These are phyloP conservation scores for Porites divaricata DNA, from an alignment of 92 coral and sea anemone species.

Conservation along the genomic window DNA sequence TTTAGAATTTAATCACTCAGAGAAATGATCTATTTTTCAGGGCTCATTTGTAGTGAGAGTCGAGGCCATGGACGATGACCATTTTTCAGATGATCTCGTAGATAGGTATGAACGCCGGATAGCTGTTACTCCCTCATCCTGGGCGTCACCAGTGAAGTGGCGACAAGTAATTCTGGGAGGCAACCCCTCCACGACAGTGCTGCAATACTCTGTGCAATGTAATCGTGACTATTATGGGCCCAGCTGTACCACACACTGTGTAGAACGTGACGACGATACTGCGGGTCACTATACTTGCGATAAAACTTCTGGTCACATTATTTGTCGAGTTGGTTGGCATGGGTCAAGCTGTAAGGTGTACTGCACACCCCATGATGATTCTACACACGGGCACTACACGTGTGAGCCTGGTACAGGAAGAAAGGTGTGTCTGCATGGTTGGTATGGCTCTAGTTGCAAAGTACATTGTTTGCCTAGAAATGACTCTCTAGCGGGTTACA, in stretches of 20 bases:
- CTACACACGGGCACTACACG: slow-evolving; percentile 70
- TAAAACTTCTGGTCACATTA: slow-evolving; percentile 50
- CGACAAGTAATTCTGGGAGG: slow-evolving; percentile 43
- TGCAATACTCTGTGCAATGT: slow-evolving; percentile 78
- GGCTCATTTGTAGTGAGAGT: slow-evolving; percentile 47
- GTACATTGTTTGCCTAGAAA: slow-evolving; percentile 61
- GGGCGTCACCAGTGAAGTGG: slow-evolving; percentile 38
- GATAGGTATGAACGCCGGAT: slow-evolving; percentile 38
- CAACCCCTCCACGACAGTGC: slow-evolving; percentile 25
- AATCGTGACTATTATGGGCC: slow-evolving; percentile 82
- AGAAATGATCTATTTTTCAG: slow-evolving; percentile 5
- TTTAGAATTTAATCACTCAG: background rate
- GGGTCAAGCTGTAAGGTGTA: slow-evolving; percentile 72
- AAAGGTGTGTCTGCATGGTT: slow-evolving; percentile 62
- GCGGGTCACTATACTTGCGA: slow-evolving; percentile 87
- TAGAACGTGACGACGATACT: slow-evolving; percentile 63
- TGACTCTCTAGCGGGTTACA: slow-evolving; percentile 61
- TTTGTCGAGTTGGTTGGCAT: slow-evolving; percentile 68
- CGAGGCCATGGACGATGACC: slow-evolving; percentile 44
- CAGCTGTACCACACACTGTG: slow-evolving; percentile 76
- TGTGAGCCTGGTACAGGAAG: slow-evolving; percentile 73
- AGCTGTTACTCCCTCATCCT: slow-evolving; percentile 35
- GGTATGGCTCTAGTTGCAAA: slow-evolving; percentile 78
- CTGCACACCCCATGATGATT: slow-evolving; percentile 83
- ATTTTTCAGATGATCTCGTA: slow-evolving; percentile 37